Evolutionary conservation across 1,140 invertebrate genomes (phyloP).

Genomic region (Nasonia longicornis): DNA sequence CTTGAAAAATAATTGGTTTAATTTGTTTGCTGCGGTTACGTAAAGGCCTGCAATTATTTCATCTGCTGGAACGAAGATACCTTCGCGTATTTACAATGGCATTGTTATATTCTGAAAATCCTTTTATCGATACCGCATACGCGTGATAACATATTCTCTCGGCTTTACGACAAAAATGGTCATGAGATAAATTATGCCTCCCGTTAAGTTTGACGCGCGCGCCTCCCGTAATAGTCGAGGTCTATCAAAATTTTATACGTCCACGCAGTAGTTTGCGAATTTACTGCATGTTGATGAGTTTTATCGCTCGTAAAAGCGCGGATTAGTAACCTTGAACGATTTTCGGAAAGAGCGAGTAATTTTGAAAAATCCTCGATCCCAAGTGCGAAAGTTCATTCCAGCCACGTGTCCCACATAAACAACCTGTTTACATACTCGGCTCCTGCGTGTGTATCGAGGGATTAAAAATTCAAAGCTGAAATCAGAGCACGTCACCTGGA

Average conservation of each 20-base stretch:
- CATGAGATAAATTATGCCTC: neutral
- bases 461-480: constrained; percentile 35
- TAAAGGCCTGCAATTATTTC: neutral
- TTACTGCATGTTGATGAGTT: neutral
- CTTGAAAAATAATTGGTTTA: neutral
- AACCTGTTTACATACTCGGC: neutral
- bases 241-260: neutral
- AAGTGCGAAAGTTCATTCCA: neutral
- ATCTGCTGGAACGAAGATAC: neutral
- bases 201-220: neutral
- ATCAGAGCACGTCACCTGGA: neutral
- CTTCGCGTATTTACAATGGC: neutral
- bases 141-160: no score
- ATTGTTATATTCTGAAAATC: neutral
- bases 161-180: neutral
- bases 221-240: neutral
- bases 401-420: constrained; percentile 1
- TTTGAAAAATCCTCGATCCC: neutral
- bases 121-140: neutral
- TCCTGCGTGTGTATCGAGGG: neutral
- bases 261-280: neutral
- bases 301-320: neutral
- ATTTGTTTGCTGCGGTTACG: neutral
- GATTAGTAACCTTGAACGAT: neutral
- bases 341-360: neutral